Evolutionary conservation across 1,140 invertebrate species (phyloP), one percentile per base, ranked within the genome.

Genomic region (Lordiphosa stackelbergi): DNA sequence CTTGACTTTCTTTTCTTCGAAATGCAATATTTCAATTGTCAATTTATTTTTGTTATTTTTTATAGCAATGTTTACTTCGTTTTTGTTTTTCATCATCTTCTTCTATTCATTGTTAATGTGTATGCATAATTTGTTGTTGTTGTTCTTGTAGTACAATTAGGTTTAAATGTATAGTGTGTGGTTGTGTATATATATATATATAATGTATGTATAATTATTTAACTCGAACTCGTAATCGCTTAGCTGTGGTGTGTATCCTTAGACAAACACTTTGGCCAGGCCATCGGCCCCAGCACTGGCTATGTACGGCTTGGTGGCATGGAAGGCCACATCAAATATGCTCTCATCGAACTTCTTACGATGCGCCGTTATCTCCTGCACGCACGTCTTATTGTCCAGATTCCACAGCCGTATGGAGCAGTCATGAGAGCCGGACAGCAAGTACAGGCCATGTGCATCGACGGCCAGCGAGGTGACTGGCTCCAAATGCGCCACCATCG

Each of bases 331-430:
- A 89, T 98, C 97, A 86, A 98, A 93, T 89, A 99, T 99, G 86
- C 97, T 96, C 90, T 99, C 98, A 89, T 99, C 98, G 90, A 98
- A 98, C 90, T 99, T 99, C 89, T 99, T 99, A 65, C 98, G 93
- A 90, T 99, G 98, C 65, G 97, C 97, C 38, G 98, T 99, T 85
- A 99, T 99, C 90, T 99, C 98, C 90, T 99, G 97, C 70, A 99
- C 96, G 91, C 98, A 99, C 51, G 96, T 98, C 53, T 88, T 87
- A 90, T 95, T 98, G 89, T 99, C 98, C 89, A 99, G 93, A 91
- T 99, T 97, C 98, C 98, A 99, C 83, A 99, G 92, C 88, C 98
- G 93, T 90, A 99, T 96, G 88, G 97, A 98, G 91, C 97, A 98
- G 89, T 99, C 98, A 90, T 99, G 98, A 89, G 91, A 92, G 81